phyloP scores from a whole-genome alignment of 2,888 invertebrate genomes.

The Tineola bisselliella region DNA sequence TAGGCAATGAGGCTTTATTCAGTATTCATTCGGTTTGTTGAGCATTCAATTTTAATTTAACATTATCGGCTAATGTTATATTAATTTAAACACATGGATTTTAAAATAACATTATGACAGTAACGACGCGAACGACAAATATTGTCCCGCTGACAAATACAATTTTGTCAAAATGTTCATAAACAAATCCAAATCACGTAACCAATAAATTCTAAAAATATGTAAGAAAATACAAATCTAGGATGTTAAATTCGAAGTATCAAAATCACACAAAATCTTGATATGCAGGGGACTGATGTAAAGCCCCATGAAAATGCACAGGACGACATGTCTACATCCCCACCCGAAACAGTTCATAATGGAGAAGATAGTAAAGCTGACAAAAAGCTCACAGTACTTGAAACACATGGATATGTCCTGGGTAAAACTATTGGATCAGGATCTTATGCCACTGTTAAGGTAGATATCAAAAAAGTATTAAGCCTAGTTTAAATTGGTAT shows the following conservation, averaged over 20 bases:
- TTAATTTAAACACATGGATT: too few species aligned
- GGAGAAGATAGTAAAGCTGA: conserved; percentile 52
- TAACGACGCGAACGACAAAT: background rate
- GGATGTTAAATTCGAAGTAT: conserved; percentile 33
- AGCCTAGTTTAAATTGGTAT: too few species aligned
- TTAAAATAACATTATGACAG: background rate
- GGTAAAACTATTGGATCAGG: conserved; percentile 84
- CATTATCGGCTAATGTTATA: too few species aligned
- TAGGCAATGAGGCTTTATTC: background rate
- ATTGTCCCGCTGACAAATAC: too few species aligned
- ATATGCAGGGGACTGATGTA: conserved; percentile 65
- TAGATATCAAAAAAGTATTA: conserved; percentile 35
- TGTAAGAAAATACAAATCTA: conserved; percentile 21
- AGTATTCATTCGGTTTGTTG: background rate
- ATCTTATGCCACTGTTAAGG: conserved; percentile 84
- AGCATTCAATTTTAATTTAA: background rate
- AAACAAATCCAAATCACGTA: background rate
- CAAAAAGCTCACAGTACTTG: conserved; percentile 72
- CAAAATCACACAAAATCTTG: conserved; percentile 26
- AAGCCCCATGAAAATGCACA: conserved; percentile 60
- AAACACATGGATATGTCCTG: conserved; percentile 79
- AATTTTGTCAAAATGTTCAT: background rate
- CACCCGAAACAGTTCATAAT: conserved; percentile 46
- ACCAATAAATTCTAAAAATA: background rate
- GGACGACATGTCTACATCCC: conserved; percentile 60